phyloP scores from a whole-genome alignment of 2,888 invertebrate species.

The Escarpia spicata region DNA sequence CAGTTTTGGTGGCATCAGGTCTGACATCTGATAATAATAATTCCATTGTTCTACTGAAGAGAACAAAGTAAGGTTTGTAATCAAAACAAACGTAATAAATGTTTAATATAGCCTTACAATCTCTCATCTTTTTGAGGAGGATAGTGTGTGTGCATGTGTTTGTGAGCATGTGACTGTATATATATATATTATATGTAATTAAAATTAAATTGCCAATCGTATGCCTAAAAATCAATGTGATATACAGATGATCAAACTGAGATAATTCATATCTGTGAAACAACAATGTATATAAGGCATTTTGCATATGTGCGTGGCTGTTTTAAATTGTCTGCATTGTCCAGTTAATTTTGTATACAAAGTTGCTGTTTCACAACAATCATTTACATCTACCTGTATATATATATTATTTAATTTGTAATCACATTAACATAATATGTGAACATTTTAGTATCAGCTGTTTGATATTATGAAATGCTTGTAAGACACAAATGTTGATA shows the following conservation, averaged over 20 bases:
- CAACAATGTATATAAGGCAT: neutral
- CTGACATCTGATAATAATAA: no score
- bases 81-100: neutral
- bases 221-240: neutral
- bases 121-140: neutral
- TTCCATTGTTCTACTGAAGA: no score
- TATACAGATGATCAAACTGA: neutral
- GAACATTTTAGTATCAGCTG: neutral
- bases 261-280: neutral
- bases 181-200: neutral
- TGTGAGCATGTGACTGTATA: neutral
- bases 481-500: neutral
- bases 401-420: neutral
- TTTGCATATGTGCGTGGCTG: neutral
- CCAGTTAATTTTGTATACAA: neutral
- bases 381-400: neutral
- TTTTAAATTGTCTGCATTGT: neutral
- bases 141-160: neutral
- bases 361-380: neutral
- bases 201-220: neutral
- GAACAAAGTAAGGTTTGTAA: neutral
- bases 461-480: neutral
- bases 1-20: no score
- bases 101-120: neutral
- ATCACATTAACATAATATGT: neutral